Conservation (phyloP, 2,888 invertebrate species). For the Amblyjoppa fuscipennis region DNA sequence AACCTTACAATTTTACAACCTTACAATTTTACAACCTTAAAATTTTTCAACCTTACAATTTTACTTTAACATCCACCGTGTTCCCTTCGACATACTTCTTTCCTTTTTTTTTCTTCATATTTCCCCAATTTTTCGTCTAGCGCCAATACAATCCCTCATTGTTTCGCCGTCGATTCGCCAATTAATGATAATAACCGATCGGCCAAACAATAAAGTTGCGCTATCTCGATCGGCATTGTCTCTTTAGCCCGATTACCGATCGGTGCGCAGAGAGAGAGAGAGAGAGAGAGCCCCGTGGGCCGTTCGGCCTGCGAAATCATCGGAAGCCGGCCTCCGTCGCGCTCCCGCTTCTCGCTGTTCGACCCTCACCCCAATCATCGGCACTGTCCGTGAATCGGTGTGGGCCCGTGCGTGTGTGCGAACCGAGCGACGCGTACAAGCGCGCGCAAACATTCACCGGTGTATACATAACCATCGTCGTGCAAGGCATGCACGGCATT, state of each 20-base stretch:
- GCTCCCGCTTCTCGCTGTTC: not conserved
- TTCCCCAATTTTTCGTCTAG: not conserved
- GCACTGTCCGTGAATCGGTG: conserved; percentile 12
- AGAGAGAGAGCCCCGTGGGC: not conserved
- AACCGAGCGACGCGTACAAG: not conserved
- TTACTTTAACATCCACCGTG: not conserved
- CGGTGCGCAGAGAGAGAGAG: too few relatives aligned
- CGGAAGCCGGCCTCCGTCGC: not conserved
- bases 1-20: too few relatives aligned
- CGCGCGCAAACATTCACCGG: conserved; percentile 34
- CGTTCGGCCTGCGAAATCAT: conserved; percentile 9
- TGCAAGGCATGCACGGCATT: conserved; percentile 66
- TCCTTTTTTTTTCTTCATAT: not conserved
- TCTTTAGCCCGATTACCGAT: not conserved
- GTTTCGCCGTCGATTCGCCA: not conserved
- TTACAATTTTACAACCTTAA: too few relatives aligned
- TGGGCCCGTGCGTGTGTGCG: not conserved
- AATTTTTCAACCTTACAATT: not conserved
- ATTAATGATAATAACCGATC: conserved; percentile 1
- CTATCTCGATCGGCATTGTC: not conserved
- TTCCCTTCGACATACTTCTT: not conserved
- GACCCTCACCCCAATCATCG: conserved; percentile 11
- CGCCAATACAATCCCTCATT: not conserved
- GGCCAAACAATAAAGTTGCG: not conserved
- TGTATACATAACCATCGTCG: conserved; percentile 70